A percentile compares a stretch with the other conserved stretches of the same genome.
Conservation (phyloP, 2,113 vertebrate genomes). For the Camelus bactrianus region DNA sequence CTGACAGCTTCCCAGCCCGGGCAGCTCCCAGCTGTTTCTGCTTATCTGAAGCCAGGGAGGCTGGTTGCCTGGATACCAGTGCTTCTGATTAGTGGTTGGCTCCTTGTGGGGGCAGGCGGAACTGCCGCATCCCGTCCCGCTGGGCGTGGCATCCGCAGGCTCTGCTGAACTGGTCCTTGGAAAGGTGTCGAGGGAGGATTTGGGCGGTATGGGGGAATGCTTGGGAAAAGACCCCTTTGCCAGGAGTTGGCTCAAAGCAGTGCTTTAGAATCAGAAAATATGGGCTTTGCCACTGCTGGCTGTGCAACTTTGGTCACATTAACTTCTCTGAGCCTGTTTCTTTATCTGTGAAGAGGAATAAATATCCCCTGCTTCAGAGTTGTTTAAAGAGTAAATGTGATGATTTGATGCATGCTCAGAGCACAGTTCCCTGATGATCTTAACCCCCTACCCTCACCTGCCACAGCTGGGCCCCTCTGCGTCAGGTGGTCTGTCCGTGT, state of each 20-base stretch:
- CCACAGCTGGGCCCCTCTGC: accelerated
- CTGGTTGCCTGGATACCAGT: slow-evolving; percentile 87
- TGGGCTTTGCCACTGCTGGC: not conserved
- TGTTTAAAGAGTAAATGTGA: not conserved
- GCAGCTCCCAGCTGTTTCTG: slow-evolving; percentile 85
- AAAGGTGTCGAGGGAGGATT: not conserved
- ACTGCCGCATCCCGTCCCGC: slow-evolving; percentile 49
- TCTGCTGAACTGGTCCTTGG: not conserved
- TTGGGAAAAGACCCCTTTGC: not conserved
- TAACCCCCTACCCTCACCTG: not conserved
- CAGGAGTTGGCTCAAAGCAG: not conserved
- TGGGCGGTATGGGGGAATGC: accelerated
- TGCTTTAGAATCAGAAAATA: not conserved
- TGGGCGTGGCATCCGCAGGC: not conserved
- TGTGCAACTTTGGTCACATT: not conserved
- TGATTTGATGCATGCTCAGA: not conserved
- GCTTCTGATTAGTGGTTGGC: slow-evolving; percentile 81
- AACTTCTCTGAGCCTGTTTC: not conserved
- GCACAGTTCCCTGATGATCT: not conserved
- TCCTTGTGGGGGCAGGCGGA: slow-evolving; percentile 80
- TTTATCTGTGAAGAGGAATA: not conserved
- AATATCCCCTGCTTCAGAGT: not conserved
- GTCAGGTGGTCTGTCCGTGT: not conserved
- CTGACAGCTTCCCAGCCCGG: slow-evolving; percentile 74
- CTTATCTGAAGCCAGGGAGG: slow-evolving; percentile 84